Conservation (phyloP, 2,797 vertebrate genomes). For the Acanthiza pusilla region DNA sequence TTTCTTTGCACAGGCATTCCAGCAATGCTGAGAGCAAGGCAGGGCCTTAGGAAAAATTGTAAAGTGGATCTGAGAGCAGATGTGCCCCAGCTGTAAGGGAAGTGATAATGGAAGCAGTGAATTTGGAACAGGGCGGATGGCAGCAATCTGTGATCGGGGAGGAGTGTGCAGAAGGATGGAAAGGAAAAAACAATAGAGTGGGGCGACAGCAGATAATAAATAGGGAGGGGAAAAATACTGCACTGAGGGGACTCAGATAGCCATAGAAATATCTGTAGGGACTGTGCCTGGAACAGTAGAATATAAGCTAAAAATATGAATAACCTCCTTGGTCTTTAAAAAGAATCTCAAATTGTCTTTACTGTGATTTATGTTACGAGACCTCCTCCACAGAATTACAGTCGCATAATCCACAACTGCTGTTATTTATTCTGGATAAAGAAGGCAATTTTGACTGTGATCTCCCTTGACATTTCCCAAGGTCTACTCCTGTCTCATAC, state of each 20-base stretch:
- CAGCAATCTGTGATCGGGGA: background rate
- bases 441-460: constrained; percentile 33
- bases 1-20: background rate
- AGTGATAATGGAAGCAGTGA: background rate
- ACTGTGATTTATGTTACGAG: background rate
- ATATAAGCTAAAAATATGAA: background rate
- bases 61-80: constrained; percentile 17
- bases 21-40: background rate
- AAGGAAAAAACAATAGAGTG: background rate
- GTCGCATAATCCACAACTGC: background rate
- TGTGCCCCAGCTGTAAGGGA: constrained; percentile 43
- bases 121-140: background rate
- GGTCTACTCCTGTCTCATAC: constrained; percentile 18
- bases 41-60: background rate
- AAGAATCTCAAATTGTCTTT: background rate
- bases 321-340: background rate
- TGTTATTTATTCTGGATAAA: constrained; percentile 51
- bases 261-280: background rate
- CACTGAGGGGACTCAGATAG: background rate
- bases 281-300: background rate
- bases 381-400: constrained; percentile 6
- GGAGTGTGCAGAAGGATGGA: background rate
- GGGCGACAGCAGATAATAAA: background rate
- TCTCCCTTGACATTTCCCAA: constrained; percentile 61
- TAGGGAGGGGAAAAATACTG: background rate